These are phyloP conservation scores for Dipodomys stephensi DNA, from an alignment of 2,113 vertebrate species.

Conservation along the genomic window DNA sequence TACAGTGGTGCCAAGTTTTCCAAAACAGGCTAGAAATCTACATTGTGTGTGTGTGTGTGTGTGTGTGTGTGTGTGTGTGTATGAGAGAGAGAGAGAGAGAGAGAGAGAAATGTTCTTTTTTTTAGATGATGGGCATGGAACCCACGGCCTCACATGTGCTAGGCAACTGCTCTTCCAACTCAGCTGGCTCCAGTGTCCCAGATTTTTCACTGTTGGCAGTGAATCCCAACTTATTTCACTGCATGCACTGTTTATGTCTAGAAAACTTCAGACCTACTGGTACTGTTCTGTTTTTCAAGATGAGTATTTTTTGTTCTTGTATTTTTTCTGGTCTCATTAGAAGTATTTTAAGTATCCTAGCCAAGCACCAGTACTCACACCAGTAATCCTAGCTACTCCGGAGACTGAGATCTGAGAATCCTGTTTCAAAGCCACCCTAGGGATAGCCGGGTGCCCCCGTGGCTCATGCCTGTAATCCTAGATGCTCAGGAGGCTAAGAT, in stretches of 20 bases:
- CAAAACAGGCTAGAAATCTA: neutral
- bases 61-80: no score
- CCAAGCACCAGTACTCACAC: no score
- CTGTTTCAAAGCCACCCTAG: no score
- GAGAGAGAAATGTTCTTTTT: neutral
- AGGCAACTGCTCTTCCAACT: neutral
- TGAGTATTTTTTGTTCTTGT: constrained; percentile 11
- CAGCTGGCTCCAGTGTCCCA: neutral
- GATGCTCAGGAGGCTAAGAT: no score
- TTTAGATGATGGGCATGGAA: neutral
- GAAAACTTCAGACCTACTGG: neutral
- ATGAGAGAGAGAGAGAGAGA: no score
- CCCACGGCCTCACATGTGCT: neutral
- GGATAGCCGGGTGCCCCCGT: no score
- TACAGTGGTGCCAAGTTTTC: neutral
- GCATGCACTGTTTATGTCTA: neutral
- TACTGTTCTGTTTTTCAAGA: constrained; percentile 13
- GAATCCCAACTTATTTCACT: neutral
- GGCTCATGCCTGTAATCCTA: no score
- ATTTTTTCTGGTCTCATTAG: constrained; percentile 28
- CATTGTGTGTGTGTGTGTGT: neutral
- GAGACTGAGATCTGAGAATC: no score
- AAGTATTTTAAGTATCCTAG: neutral
- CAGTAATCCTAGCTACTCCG: no score
- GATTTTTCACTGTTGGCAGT: neutral